A percentile compares a stretch with the other conserved stretches of the same genome.
Evolutionary conservation across 2,113 vertebrate genomes (phyloP).

Genomic region (Clarias batrachus): DNA sequence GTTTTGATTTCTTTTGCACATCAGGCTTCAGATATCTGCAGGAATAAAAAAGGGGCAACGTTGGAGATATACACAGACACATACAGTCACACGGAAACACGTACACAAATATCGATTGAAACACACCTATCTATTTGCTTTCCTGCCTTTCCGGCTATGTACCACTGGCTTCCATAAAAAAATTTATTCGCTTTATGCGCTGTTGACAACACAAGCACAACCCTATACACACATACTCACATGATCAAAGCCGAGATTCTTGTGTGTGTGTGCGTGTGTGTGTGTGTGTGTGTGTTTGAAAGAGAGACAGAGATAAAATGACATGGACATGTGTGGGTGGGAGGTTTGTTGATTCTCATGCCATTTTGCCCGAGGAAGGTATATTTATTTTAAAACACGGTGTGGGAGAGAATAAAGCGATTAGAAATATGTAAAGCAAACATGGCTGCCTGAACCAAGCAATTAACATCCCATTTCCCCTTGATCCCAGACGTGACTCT

Average conservation of each 20-base stretch:
- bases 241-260: slow-evolving; percentile 28
- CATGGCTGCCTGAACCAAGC: neutral
- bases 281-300: slow-evolving; percentile 31
- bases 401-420: slow-evolving; percentile 36
- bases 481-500: neutral
- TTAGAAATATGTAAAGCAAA: slow-evolving; percentile 30
- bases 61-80: neutral
- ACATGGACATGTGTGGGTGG: slow-evolving; percentile 48
- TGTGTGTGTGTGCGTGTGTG: slow-evolving; percentile 18
- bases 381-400: slow-evolving; percentile 55
- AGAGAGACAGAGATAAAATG: slow-evolving; percentile 26
- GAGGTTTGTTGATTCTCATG: slow-evolving; percentile 43
- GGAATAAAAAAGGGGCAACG: slow-evolving; percentile 1
- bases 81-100: neutral
- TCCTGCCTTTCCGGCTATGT: slow-evolving; percentile 30
- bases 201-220: slow-evolving; percentile 37
- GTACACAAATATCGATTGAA: slow-evolving; percentile 26
- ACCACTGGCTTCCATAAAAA: slow-evolving; percentile 50
- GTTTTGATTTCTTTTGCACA: slow-evolving; percentile 85
- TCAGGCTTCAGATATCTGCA: slow-evolving; percentile 85
- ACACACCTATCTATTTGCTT: slow-evolving; percentile 30
- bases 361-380: slow-evolving; percentile 48
- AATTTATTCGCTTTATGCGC: slow-evolving; percentile 45
- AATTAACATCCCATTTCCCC: neutral
- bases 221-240: slow-evolving; percentile 15